Percentiles rank a stretch among this genome's conserved stretches.
phyloP scores from a whole-genome alignment of 2,888 invertebrate species.

The Cataglyphis albicans region DNA sequence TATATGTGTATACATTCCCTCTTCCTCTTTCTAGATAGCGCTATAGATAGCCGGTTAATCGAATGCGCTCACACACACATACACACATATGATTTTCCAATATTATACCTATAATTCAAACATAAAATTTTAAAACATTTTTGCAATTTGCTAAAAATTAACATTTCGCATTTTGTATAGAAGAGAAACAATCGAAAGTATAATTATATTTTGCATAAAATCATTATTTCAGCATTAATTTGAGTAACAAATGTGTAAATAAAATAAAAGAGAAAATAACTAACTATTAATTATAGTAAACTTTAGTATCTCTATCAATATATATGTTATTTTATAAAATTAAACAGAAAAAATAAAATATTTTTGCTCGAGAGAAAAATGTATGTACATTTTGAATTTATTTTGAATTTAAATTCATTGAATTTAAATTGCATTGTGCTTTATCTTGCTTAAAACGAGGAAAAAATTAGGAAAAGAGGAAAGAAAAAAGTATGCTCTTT shows the following conservation, averaged over 20 bases:
- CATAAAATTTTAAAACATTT: not conserved
- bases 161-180: not conserved
- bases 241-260: not conserved
- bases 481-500: not conserved
- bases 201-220: not conserved
- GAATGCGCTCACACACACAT: too few species aligned
- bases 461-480: not conserved
- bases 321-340: not conserved
- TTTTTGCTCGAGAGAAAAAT: not conserved
- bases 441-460: not conserved
- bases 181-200: not conserved
- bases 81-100: not conserved
- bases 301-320: not conserved
- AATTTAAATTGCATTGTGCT: not conserved
- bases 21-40: not conserved
- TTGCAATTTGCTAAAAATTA: constrained; percentile 2
- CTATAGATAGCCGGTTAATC: not conserved
- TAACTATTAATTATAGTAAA: not conserved
- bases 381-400: not conserved
- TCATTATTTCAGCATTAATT: not conserved
- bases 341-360: not conserved
- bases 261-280: not conserved
- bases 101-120: not conserved
- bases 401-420: not conserved
- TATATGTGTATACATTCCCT: not conserved